Evolutionary conservation across 2,797 vertebrate genomes (phyloP), one percentile per base, ranked within the genome.

Genomic region (Macroramphosus scolopax): DNA sequence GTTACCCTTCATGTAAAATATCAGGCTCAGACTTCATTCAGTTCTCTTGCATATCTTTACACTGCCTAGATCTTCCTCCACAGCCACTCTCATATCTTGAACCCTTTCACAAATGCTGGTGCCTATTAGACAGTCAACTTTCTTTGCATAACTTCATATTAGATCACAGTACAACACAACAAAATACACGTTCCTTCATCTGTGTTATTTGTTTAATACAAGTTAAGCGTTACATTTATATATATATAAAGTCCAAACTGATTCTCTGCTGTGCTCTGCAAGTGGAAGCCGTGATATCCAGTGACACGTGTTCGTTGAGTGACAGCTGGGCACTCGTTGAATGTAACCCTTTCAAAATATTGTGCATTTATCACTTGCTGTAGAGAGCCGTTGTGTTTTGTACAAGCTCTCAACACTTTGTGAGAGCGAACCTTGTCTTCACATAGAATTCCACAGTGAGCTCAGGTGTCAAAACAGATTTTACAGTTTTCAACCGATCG

Each of bases 181-280:
- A 66, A 77, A 77, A 81, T 65, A 68, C 71, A 72, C 66, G 58
- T 54, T 62, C 47, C 45, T 78, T 77, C 43, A 72, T 75, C 49
- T 65, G 69, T 78, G 51, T 71, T 43, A 77, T 82, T 65, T 78
- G 58, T 85, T 88, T 77, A 78, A 82, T 86, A 75, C 63, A 82
- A 77, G 35, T 52, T 65, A 75, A 51, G 41, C 72, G 64, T 53
- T 60, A 78, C 65, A 81, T n/a, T n/a, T n/a, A n/a, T 45, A 75
- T 67, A 69, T 72, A 44, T 69, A 75, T 47, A 81, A 70, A 71
- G 62, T 42, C 44, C 55, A 80, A 53, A 69, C 56, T 70, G 58
- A 48, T 39, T 63, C 44, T 56, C 52, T 51, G 41, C 36, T 73
- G 66, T 50, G 30, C 29, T 55, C 53, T 16, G 31, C 68, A 66